Percentiles rank a stretch among this genome's conserved stretches.
Conservation (phyloP, 2,888 invertebrate genomes). For the Coenonympha arcania region DNA sequence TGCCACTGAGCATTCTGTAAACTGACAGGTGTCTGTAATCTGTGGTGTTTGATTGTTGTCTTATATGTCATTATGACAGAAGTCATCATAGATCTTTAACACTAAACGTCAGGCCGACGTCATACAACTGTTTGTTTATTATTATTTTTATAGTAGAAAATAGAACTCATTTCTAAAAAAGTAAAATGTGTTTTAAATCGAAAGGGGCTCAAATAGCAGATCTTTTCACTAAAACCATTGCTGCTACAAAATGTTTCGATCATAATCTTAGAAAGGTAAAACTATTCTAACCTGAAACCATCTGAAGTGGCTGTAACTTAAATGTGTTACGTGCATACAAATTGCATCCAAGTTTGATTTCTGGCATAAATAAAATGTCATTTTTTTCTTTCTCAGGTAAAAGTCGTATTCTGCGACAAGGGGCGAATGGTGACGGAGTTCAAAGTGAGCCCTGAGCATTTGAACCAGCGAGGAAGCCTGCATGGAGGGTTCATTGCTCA, state of each 20-base stretch:
- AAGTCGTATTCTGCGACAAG: slow-evolving; percentile 72
- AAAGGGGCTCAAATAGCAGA: slow-evolving; percentile 58
- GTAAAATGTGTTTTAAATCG: slow-evolving; percentile 14
- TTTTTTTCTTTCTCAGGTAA: slow-evolving; percentile 40
- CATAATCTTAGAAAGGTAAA: slow-evolving; percentile 59
- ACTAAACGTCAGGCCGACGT: too few relatives aligned
- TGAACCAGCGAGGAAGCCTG: slow-evolving; percentile 81
- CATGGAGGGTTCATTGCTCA: slow-evolving; percentile 92
- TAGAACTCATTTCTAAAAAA: too few relatives aligned
- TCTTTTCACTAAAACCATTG: slow-evolving; percentile 56
- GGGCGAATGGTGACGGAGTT: slow-evolving; percentile 85
- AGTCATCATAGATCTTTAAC: too few relatives aligned
- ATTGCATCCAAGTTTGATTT: background rate
- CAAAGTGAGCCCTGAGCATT: slow-evolving; percentile 80
- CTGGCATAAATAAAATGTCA: background rate
- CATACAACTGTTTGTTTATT: too few relatives aligned
- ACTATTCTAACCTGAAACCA: too few relatives aligned
- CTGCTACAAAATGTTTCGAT: slow-evolving; percentile 61
- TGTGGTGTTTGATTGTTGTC: too few relatives aligned
- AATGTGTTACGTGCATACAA: too few relatives aligned
- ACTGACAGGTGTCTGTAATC: too few relatives aligned
- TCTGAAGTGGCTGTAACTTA: too few relatives aligned
- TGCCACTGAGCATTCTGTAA: too few relatives aligned
- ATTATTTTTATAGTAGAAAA: too few relatives aligned
- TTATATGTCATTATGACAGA: too few relatives aligned